Percentiles rank a stretch among this genome's conserved stretches.
Conservation (phyloP, 2,113 vertebrate genomes). For the Sylvilagus bachmani region DNA sequence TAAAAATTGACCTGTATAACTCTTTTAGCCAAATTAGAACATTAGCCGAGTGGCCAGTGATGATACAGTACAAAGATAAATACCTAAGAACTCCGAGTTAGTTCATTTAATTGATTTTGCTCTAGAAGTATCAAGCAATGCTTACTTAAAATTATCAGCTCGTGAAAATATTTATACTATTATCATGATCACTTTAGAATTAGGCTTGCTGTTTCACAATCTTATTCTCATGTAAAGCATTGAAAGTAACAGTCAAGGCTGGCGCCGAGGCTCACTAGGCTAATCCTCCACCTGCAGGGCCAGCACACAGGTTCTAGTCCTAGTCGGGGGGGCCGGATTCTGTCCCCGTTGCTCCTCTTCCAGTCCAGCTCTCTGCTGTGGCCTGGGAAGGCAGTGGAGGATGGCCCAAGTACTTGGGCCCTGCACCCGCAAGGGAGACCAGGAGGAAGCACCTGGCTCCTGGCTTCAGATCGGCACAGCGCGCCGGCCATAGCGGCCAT, state of each 20-base stretch:
- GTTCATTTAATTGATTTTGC: not conserved
- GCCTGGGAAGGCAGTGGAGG: too few species aligned
- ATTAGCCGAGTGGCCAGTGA: not conserved
- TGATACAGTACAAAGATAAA: conserved; percentile 18
- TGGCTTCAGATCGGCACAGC: too few species aligned
- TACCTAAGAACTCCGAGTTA: not conserved
- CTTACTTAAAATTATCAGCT: conserved; percentile 14
- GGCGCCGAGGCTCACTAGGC: too few species aligned
- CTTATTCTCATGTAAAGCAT: conserved; percentile 55
- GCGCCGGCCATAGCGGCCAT: too few species aligned
- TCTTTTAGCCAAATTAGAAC: conserved; percentile 34
- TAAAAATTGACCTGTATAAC: conserved; percentile 10
- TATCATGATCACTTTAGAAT: conserved; percentile 3
- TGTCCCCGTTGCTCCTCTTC: too few species aligned
- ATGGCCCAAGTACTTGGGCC: too few species aligned
- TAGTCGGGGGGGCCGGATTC: too few species aligned
- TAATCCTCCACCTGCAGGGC: too few species aligned
- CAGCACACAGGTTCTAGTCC: too few species aligned
- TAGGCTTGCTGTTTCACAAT: not conserved
- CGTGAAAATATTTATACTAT: conserved; percentile 10
- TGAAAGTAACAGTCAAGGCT: not conserved
- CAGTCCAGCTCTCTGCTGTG: too few species aligned
- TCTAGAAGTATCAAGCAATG: not conserved
- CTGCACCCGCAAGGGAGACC: too few species aligned
- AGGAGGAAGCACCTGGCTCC: too few species aligned